Conservation (phyloP, 2,797 vertebrate species). For the Sternarchorhynchus goeldii region DNA sequence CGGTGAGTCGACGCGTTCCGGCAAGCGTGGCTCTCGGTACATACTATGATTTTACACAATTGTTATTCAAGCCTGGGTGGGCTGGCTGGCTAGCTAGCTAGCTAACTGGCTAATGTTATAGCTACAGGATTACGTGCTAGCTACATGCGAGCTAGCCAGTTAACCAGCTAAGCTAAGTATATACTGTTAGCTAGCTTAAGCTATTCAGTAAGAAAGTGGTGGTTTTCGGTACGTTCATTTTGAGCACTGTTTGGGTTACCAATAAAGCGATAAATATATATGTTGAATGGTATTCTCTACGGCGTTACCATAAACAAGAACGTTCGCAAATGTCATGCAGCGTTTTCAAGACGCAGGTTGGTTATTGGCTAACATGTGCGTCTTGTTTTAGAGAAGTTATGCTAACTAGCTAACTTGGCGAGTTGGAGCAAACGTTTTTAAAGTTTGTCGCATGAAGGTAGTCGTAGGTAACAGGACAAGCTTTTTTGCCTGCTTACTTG, state of each 20-base stretch:
- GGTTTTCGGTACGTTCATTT: background rate
- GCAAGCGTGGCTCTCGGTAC: background rate
- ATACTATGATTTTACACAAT: background rate
- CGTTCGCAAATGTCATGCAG: background rate
- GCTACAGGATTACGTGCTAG: background rate
- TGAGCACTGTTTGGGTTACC: background rate
- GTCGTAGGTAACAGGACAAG: background rate
- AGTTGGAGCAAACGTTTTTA: background rate
- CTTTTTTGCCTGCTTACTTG: background rate
- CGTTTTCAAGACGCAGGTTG: background rate
- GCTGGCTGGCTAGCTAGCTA: background rate
- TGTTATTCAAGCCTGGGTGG: background rate
- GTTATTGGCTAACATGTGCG: background rate
- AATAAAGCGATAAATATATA: too few relatives aligned
- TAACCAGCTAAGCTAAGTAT: background rate
- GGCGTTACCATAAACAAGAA: too few relatives aligned
- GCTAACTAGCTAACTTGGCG: background rate
- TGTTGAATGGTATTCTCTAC: too few relatives aligned
- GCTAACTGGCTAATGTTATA: slow-evolving; percentile 15
- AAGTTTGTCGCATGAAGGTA: too few relatives aligned
- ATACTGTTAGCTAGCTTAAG: background rate
- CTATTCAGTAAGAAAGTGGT: background rate
- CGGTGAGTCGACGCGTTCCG: background rate
- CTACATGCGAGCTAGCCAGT: background rate
- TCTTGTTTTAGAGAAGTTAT: slow-evolving; percentile 11